Base-by-base conservation (phyloP, 2,888 invertebrate genomes). In the Caenorhabditis wallacei region DNA sequence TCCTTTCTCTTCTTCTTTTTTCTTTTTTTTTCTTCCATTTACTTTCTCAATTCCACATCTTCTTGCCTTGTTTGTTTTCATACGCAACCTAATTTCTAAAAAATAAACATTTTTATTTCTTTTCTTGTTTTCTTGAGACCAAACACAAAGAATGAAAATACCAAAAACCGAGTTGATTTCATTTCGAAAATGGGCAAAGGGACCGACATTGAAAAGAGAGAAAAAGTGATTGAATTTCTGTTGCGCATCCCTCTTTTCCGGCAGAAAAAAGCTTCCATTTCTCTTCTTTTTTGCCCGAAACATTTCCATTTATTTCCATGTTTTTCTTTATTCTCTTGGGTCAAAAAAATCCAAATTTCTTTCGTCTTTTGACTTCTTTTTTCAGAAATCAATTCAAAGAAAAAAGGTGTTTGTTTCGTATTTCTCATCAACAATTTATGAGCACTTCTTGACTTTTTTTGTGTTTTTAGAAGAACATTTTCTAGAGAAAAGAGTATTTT, bases 181-280 rank as follows among this genome's bases (percentile, higher is more conserved):
- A 54, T 72, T 72, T 72, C 16, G 35, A 35, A 63, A 48, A 63
- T 48, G 63, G 48, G n/a, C n/a, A 43, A 66, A 56, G 48, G 57
- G 64, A 57, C 74, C 56, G 37, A 51, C 22, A 37, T 10, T 13
- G 11, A 20, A 13, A 4, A 46, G n/a, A 64, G 57, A 30, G 26
- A 20, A 26, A 74, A 26, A 74, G 74, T 74, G 74, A 74, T 74
- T 74, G 74, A 74, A 74, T 74, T 74, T 74, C 74, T 56, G 74
- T 46, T 53, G 71, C 64, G 56, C 57, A 53, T 53, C 66, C 37
- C 18, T 22, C 35, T 46, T 43, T 63, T 66, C 46, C 74, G 59
- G 59, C 20, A 51, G 35, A 48, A 22, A 30, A 35, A 48, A 30
- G 48, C 59, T 61, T 71, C 61, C 59, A 59, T 51, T 59, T 71